Evolutionary conservation across 1,140 invertebrate genomes (phyloP), one percentile per base, ranked within the genome.

Genomic region (Pogonus chalceus): DNA sequence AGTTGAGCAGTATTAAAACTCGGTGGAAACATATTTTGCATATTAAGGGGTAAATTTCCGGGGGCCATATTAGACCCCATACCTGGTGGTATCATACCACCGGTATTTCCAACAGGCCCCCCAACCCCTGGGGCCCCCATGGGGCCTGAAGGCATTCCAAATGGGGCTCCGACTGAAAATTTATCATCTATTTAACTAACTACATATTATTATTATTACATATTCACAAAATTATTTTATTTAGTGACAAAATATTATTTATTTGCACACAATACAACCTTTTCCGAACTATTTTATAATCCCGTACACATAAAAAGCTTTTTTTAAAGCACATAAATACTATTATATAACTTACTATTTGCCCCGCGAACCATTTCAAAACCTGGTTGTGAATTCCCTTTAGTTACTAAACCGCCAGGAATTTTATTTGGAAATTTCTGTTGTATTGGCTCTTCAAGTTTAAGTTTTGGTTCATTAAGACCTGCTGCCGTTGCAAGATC

Each of bases 401-500:
- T 78, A 4, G 72, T 77, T 2, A 77, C 71, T n/a, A 77, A 58
- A 22, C 76, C 76, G 23, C 68, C 69, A 18, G 72, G 73, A 50
- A 75, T 68, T 69, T 76, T 76, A 2, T 64, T 62, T 14, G 26
- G 24, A 20, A 56, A 51, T 31, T 52, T 49, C 26, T 56, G 21
- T 31, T 23, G 37, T 2, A 24, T 12, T 23, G 51, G 49, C 51
- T 58, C 58, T 48, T 58, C 61, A 54, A 56, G 37, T 14, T 47
- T 18, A 21, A 56, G 31, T 20, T 75, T 69, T 10, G 69, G 72
- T 46, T 65, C 62, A 31, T 65, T 55, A 59, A 86, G 77, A 18
- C 78, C 76, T 12, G 81, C 83, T 1, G 84, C 84, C 16, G 85
- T 82, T 2, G 85, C 85, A 58, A 90, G 70, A 66, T 88, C 85